phyloP scores from a whole-genome alignment of 1,140 invertebrate genomes.

The Eurosta solidaginis region DNA sequence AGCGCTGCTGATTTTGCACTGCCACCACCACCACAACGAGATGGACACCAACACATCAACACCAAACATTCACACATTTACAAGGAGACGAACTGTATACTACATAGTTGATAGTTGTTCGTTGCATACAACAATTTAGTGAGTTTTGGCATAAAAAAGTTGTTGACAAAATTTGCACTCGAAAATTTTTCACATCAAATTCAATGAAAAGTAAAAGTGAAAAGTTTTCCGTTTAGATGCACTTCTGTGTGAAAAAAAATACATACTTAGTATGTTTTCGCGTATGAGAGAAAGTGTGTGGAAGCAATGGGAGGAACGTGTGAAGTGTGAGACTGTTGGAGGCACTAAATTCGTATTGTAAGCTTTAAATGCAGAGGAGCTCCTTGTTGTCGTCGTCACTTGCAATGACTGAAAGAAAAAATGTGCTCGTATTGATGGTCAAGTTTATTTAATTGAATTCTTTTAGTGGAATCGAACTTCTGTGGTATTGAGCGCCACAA shows the following conservation, averaged over 20 bases:
- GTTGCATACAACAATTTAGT: not conserved
- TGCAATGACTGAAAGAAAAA: too few relatives aligned
- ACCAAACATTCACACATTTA: not conserved
- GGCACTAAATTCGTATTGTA: too few relatives aligned
- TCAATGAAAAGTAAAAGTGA: conserved; percentile 22
- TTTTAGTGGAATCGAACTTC: too few relatives aligned
- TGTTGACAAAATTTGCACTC: conserved; percentile 28
- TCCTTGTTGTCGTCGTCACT: too few relatives aligned
- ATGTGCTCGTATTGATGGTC: too few relatives aligned
- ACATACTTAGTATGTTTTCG: too few relatives aligned
- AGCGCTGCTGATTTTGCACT: not conserved
- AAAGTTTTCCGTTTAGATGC: conserved; percentile 17
- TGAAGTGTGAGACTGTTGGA: too few relatives aligned
- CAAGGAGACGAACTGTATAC: not conserved
- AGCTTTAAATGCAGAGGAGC: too few relatives aligned
- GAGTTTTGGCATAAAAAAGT: conserved; percentile 3
- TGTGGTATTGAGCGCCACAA: too few relatives aligned
- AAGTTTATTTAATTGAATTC: too few relatives aligned
- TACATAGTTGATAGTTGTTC: not conserved
- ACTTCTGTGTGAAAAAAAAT: not conserved
- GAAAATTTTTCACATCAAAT: conserved; percentile 24
- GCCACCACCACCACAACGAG: not conserved
- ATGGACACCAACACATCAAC: not conserved
- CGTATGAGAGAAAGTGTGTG: too few relatives aligned
- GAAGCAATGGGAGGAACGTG: too few relatives aligned